Evolutionary conservation across 2,113 vertebrate species (phyloP).

Genomic region (Menura novaehollandiae): DNA sequence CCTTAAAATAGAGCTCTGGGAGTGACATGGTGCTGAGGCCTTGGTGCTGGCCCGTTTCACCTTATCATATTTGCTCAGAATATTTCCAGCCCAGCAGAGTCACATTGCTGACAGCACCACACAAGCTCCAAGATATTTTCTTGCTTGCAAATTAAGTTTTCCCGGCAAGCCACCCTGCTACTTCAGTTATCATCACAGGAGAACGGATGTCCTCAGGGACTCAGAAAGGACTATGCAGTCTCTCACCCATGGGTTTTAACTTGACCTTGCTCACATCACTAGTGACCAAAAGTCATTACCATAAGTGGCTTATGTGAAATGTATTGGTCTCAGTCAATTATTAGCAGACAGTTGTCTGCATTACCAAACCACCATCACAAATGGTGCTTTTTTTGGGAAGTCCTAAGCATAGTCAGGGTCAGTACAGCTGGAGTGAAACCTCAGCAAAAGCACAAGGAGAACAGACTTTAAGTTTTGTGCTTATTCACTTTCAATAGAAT

Average conservation of each 20-base stretch:
- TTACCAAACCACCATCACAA: constrained; percentile 45
- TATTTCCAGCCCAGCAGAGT: neutral
- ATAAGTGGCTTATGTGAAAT: constrained; percentile 41
- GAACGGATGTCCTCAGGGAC: neutral
- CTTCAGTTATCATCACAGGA: neutral
- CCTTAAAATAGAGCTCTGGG: neutral
- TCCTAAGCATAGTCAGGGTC: neutral
- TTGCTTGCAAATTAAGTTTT: constrained; percentile 33
- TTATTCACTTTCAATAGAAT: neutral
- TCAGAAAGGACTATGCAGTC: neutral
- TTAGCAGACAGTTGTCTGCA: constrained; percentile 57
- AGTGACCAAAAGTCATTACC: constrained; percentile 46
- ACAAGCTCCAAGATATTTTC: neutral
- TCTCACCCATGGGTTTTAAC: constrained; percentile 22
- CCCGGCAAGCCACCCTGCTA: neutral
- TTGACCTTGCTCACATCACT: constrained; percentile 31
- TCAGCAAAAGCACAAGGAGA: constrained; percentile 17
- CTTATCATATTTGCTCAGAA: neutral
- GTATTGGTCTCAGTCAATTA: constrained; percentile 59
- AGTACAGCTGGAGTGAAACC: neutral
- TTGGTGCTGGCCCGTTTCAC: neutral
- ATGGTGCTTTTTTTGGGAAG: constrained; percentile 43
- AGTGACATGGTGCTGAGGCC: neutral
- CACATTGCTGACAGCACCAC: neutral
- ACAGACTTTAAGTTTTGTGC: neutral